Conservation (phyloP, 2,113 vertebrate species). For the Haemorhous mexicanus region DNA sequence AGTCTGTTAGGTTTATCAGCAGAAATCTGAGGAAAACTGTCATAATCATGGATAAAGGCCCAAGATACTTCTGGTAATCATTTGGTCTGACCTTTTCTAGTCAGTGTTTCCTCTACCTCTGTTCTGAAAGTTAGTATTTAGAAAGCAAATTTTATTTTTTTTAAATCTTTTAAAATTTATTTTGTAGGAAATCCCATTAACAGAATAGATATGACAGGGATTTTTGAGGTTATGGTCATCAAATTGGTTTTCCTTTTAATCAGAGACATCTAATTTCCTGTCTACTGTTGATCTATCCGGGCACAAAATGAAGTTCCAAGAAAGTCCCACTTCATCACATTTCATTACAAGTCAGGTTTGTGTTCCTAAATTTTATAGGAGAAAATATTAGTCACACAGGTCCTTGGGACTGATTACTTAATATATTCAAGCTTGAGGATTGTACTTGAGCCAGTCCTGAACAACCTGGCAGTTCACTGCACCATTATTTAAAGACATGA, state of each 20-base stretch:
- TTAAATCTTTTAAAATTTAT: too few relatives aligned
- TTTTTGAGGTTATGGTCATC: not conserved
- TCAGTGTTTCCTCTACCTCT: not conserved
- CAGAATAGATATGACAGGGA: not conserved
- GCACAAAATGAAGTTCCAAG: not conserved
- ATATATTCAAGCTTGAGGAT: not conserved
- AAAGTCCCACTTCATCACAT: not conserved
- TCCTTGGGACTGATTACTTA: constrained; percentile 20
- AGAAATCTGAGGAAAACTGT: not conserved
- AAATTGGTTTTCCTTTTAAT: not conserved
- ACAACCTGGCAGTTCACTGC: not conserved
- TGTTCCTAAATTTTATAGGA: constrained; percentile 14
- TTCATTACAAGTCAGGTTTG: not conserved
- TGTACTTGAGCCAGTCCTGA: not conserved
- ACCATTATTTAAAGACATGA: not conserved
- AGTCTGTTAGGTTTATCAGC: not conserved
- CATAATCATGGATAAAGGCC: not conserved
- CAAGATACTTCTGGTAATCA: not conserved
- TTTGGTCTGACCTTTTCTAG: not conserved
- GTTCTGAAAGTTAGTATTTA: not conserved
- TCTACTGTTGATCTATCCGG: not conserved
- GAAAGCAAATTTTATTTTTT: not conserved
- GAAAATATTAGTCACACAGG: not conserved
- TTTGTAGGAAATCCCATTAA: not conserved
- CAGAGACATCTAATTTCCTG: constrained; percentile 4